Percentiles rank a stretch among this genome's conserved stretches.
These are phyloP conservation scores for Dinocampus coccinellae DNA, from an alignment of 2,888 invertebrate species.

Conservation along the genomic window DNA sequence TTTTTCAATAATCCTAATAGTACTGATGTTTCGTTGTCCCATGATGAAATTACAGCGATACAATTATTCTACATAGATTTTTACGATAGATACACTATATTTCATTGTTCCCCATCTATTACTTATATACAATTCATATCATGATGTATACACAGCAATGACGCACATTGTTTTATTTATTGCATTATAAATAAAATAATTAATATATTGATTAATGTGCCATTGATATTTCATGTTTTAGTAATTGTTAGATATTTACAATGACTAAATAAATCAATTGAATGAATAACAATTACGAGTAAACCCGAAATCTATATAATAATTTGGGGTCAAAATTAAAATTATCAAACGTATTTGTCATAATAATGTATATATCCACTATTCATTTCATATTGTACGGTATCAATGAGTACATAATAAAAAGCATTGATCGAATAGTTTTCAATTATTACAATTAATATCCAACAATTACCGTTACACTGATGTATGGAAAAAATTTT, in stretches of 20 bases:
- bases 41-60: neutral
- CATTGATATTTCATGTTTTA: neutral
- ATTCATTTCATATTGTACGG: too few relatives aligned
- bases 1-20: neutral
- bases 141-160: slow-evolving; percentile 64
- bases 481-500: neutral
- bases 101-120: slow-evolving; percentile 65
- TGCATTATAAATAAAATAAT: neutral
- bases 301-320: too few relatives aligned
- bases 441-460: neutral
- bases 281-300: too few relatives aligned
- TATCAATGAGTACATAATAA: too few relatives aligned
- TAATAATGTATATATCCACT: too few relatives aligned
- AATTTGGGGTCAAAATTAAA: too few relatives aligned
- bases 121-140: slow-evolving; percentile 57
- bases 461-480: neutral
- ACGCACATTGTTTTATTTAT: slow-evolving; percentile 40
- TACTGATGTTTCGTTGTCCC: slow-evolving; percentile 11
- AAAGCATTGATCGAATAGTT: too few relatives aligned
- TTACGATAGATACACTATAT: slow-evolving; percentile 40
- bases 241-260: too few relatives aligned
- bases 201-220: neutral
- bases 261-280: too few relatives aligned
- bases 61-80: neutral
- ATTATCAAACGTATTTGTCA: too few relatives aligned